Evolutionary conservation across 2,797 vertebrate genomes (phyloP), one percentile per base, ranked within the genome.

Genomic region (Brachymystax lenok): DNA sequence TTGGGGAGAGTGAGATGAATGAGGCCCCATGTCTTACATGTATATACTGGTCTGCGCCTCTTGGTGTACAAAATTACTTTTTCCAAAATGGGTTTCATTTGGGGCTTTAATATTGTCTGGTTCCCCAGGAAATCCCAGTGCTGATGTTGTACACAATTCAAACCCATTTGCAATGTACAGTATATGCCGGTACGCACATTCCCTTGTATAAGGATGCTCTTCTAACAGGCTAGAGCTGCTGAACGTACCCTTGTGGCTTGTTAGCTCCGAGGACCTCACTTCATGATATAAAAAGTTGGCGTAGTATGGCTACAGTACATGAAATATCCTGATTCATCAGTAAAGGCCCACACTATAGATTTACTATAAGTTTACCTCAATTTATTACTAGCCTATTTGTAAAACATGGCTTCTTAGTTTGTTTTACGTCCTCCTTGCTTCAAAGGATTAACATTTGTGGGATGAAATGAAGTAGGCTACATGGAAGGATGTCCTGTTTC

Each of bases 1-100:
- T 75, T 56, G 17, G 33, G 51, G 73, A 56, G 74, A 81, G 71
- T 73, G 33, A 80, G 82, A 80, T 79, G 56, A 77, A 85, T 80
- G 73, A 68, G 10, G 28, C 71, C 69, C 7, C 46, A 24, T 24
- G 51, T 66, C 75, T 81, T 79, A 79, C 61, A 70, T 73, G 68
- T 71, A 50, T 79, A 73, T 64, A 69, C 72, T 52, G 27, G 71
- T 3, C 61, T 67, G 64, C 35, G 59, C 74, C 21, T 61, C 74
- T 16, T 59, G 33, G 19, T 35, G 66, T 74, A 59, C n/a, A 46
- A 51, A 74, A 77, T 77, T 17, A 71, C 69, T 71, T 28, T 28
- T 71, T 52, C 30, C 74, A 56, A 59, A 75, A 77, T 75, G 64
- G 28, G 7, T 33, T 67, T 27, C 69, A 19, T 52, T 71, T n/a